Evolutionary conservation across 2,113 vertebrate species (phyloP).

Genomic region (Hippocampus abdominalis): DNA sequence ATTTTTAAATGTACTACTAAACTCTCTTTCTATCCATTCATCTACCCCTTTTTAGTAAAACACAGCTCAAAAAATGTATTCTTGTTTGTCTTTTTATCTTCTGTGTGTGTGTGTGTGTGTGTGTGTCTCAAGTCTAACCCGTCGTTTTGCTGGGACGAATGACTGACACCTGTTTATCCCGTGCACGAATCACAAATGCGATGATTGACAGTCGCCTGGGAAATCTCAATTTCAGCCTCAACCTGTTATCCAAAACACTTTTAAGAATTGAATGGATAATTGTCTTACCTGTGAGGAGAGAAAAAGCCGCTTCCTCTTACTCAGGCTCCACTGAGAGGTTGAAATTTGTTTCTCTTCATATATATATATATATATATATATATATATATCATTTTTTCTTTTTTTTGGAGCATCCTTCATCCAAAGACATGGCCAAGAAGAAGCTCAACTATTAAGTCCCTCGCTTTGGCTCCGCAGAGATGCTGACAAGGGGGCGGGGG

Average conservation of each 20-base stretch:
- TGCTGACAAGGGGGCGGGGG: conserved; percentile 22
- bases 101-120: no score
- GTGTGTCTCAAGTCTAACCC: not conserved
- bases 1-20: not conserved
- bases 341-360: not conserved
- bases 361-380: not conserved
- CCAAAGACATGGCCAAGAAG: not conserved
- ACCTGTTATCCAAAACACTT: not conserved
- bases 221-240: not conserved
- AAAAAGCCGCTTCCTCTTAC: not conserved
- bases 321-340: not conserved
- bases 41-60: no score
- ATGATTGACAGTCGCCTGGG: not conserved
- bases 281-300: not conserved
- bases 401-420: not conserved
- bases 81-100: no score
- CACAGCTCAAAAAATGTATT: no score
- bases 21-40: no score
- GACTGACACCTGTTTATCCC: not conserved
- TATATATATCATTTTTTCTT: not conserved
- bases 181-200: not conserved
- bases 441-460: not conserved
- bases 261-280: not conserved
- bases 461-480: not conserved
- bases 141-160: not conserved